Evolutionary conservation across 2,888 invertebrate genomes (phyloP), one percentile per base, ranked within the genome.

Genomic region (Agonopterix heracliana): DNA sequence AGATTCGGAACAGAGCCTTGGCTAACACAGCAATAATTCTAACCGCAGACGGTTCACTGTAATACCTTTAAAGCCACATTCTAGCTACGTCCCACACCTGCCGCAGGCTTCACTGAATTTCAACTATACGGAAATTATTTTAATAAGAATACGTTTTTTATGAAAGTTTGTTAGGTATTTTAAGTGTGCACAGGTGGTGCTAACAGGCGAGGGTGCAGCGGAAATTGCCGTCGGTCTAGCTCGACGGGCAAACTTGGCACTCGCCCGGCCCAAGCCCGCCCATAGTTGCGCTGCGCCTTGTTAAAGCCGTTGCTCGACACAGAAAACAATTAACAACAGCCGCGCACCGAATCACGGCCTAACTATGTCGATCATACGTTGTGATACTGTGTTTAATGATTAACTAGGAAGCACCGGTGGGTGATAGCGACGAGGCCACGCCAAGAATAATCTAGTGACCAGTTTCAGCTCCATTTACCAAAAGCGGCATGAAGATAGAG

Each of bases 311-410:
- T 66, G 63, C 68, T 63, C 66, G 65, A 69, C 70, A 74, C 68
- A 67, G 68, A 77, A 79, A 78, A 80, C 76, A 75, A 80, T 81
- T 74, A 74, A 67, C 63, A 64, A 56, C 68, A 72, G 63, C 68
- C 64, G 71, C 61, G 58, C 63, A 60, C 53, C 53, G 52, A 48
- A 52, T 11, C 44, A 26, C 26, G 38, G 13, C 9, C 7, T 14
- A 44, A 44, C 44, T 38, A 38, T 26, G 26, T 26, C 26, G 26
- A 26, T 26, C 26, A 26, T 26, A 26, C 26, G 26, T 26, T 26
- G 26, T 26, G 26, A 26, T 26, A 26, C 26, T 26, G 26, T 26
- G 26, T 26, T 26, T 26, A 26, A 26, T 26, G 26, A 26, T 26
- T 26, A 26, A 26, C 26, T 26, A 26, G 26, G 26, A 26, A 7